Percentiles rank a stretch among this genome's conserved stretches.
phyloP scores from a whole-genome alignment of 2,888 invertebrate genomes.

The Cecidostiba fungosa region DNA sequence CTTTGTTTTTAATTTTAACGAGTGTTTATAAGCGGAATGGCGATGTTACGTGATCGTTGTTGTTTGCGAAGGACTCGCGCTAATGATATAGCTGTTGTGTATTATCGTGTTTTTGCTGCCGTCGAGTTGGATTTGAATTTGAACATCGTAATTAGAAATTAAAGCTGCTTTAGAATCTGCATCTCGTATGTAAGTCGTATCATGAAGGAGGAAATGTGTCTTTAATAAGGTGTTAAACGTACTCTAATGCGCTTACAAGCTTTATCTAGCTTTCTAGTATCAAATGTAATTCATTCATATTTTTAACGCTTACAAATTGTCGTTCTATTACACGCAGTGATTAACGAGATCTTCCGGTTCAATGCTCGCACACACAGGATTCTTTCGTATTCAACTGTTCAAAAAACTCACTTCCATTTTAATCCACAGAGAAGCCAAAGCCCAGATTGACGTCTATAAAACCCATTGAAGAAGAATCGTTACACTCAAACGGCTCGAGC shows the following conservation, averaged over 20 bases:
- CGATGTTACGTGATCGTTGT: conserved; percentile 12
- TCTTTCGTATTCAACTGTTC: background rate
- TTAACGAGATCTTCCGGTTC: background rate
- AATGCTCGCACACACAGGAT: background rate
- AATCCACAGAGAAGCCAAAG: background rate
- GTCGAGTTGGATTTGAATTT: background rate
- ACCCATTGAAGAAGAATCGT: conserved; percentile 15
- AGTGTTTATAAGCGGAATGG: background rate
- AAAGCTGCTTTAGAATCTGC: background rate
- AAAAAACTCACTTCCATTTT: background rate
- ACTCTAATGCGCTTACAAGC: conserved; percentile 10
- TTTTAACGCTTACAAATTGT: background rate
- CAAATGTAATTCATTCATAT: conserved; percentile 2
- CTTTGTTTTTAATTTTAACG: background rate
- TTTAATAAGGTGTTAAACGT: conserved; percentile 2
- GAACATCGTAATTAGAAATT: background rate
- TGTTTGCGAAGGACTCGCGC: background rate
- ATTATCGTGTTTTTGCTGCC: background rate
- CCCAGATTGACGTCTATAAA: background rate
- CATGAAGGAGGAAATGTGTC: background rate
- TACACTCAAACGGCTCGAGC: conserved; percentile 18
- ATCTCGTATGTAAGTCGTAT: background rate
- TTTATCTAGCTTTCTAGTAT: conserved; percentile 35
- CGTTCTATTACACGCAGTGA: background rate
- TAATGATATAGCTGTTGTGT: background rate